Percentiles rank a stretch among this genome's conserved stretches.
These are phyloP conservation scores for Halcyon leucocephala DNA, from an alignment of 2,797 vertebrate genomes.

Conservation along the genomic window DNA sequence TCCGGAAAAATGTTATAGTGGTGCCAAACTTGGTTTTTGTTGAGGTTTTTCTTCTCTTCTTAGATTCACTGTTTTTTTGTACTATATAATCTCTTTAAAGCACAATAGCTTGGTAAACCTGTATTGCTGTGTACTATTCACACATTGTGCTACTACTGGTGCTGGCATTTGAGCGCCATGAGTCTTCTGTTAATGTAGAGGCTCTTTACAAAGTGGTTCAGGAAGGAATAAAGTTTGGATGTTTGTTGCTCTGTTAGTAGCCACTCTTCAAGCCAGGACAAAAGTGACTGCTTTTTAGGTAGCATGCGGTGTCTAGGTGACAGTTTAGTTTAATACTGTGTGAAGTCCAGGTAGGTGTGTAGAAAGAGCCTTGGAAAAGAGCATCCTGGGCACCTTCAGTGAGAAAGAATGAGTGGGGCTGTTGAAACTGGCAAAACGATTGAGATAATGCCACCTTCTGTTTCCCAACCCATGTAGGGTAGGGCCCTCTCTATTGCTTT, in stretches of 20 bases:
- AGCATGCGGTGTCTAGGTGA: neutral
- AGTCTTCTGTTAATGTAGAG: neutral
- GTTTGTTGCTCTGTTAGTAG: neutral
- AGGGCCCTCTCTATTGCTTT: constrained; percentile 61
- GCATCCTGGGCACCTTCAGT: neutral
- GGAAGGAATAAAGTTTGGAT: neutral
- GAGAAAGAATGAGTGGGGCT: neutral
- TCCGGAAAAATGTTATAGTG: neutral
- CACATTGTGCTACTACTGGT: neutral
- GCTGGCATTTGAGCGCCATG: neutral
- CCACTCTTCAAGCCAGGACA: neutral
- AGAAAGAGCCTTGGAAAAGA: neutral
- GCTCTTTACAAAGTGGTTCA: neutral
- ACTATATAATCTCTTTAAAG: neutral
- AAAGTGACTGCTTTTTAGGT: neutral
- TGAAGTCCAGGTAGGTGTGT: neutral
- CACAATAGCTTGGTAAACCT: neutral
- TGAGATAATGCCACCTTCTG: constrained; percentile 18
- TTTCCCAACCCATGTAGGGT: constrained; percentile 52
- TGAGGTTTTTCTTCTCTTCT: neutral
- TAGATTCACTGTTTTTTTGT: neutral
- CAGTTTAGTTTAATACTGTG: neutral
- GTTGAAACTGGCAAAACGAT: neutral
- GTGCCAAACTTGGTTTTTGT: neutral
- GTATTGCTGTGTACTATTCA: neutral